Evolutionary conservation across 2,888 invertebrate species (phyloP).

Genomic region (Diabrotica balteata): DNA sequence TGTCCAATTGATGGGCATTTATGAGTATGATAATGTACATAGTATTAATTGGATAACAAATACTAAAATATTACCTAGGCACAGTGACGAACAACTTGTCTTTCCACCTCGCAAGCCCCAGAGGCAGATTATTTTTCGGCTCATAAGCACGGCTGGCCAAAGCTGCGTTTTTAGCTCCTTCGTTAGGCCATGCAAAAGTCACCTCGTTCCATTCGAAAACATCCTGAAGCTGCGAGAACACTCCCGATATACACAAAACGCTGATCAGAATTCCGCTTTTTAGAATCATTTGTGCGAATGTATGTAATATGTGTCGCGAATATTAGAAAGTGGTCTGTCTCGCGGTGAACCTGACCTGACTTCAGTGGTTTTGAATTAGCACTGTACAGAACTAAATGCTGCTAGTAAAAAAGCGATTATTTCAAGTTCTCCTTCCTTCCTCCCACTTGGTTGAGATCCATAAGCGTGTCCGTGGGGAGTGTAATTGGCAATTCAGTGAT

Average conservation of each 20-base stretch:
- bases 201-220: constrained; percentile 76
- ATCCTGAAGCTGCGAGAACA: constrained; percentile 61
- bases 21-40: no score
- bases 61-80: constrained; percentile 62
- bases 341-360: constrained; percentile 18
- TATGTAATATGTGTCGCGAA: neutral
- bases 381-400: constrained; percentile 7
- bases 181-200: constrained; percentile 71
- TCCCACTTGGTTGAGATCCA: constrained; percentile 8
- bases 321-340: neutral
- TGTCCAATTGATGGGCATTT: no score
- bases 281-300: neutral
- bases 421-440: constrained; percentile 34
- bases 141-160: constrained; percentile 69
- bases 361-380: constrained; percentile 3
- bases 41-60: neutral
- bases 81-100: constrained; percentile 75
- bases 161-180: constrained; percentile 67
- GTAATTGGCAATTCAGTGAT: neutral
- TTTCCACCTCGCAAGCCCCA: constrained; percentile 76
- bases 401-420: constrained; percentile 29
- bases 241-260: constrained; percentile 56
- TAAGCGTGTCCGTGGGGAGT: neutral
- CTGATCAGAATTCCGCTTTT: constrained; percentile 22
- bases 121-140: constrained; percentile 71